These are phyloP conservation scores for Caerostris extrusa DNA, from an alignment of 1,140 invertebrate species.

Conservation along the genomic window DNA sequence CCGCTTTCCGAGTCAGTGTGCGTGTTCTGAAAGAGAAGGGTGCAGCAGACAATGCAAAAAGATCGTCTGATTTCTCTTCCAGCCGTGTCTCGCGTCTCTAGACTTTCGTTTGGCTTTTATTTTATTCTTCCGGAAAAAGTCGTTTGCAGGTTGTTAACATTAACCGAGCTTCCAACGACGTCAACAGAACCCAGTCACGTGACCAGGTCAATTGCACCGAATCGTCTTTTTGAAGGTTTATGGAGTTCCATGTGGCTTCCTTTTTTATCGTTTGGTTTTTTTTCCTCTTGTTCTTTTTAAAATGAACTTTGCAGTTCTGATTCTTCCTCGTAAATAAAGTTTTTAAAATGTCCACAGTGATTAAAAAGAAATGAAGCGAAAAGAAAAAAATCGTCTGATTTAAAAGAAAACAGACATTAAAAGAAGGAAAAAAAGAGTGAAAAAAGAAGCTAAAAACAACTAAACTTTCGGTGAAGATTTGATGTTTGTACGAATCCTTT, in stretches of 20 bases:
- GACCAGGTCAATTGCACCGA: slow-evolving; percentile 31
- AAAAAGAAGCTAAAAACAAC: not conserved
- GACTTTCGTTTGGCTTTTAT: slow-evolving; percentile 4
- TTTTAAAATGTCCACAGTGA: not conserved
- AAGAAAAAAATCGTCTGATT: not conserved
- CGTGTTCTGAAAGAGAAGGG: not conserved
- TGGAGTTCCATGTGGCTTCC: not conserved
- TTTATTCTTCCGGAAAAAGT: slow-evolving; percentile 46
- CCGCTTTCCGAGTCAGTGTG: not conserved
- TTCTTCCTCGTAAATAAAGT: not conserved
- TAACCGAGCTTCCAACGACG: slow-evolving; percentile 33
- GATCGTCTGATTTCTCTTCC: slow-evolving; percentile 30
- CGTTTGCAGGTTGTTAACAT: slow-evolving; percentile 51
- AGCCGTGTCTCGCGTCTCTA: slow-evolving; percentile 27
- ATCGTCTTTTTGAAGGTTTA: not conserved
- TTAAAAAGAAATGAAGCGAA: not conserved
- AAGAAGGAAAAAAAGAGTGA: not conserved
- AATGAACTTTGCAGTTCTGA: not conserved
- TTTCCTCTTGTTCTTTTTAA: not conserved
- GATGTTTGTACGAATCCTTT: not conserved
- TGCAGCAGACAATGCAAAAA: slow-evolving; percentile 13
- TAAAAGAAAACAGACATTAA: too few species aligned
- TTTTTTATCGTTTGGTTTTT: not conserved
- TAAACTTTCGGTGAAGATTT: not conserved
- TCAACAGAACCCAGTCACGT: slow-evolving; percentile 29